phyloP scores from a whole-genome alignment of 2,888 invertebrate species.

The Lasioglossum morio region DNA sequence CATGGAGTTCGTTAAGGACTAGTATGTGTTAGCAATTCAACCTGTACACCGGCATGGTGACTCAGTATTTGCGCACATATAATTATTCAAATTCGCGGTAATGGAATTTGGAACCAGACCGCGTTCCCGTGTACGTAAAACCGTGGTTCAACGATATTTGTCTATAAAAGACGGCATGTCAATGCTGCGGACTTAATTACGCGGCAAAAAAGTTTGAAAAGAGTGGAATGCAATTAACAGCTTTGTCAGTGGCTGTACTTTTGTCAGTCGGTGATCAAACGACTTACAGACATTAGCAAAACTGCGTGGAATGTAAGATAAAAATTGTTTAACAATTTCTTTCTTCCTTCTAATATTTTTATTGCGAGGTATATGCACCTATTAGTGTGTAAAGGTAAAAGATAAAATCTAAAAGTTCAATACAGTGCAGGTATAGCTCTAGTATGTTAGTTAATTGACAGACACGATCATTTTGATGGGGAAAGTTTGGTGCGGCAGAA shows the following conservation, averaged over 20 bases:
- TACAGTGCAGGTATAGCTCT: not conserved
- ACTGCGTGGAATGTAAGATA: not conserved
- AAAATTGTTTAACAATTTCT: not conserved
- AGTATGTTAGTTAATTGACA: not conserved
- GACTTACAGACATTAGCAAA: not conserved
- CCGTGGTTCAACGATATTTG: conserved; percentile 50
- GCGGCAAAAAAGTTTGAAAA: not conserved
- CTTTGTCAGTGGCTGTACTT: not conserved
- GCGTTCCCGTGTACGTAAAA: conserved; percentile 42
- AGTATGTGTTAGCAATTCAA: conserved; percentile 76
- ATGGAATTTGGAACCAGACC: conserved; percentile 72
- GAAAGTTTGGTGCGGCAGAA: not conserved
- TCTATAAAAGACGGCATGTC: conserved; percentile 41
- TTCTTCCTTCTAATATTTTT: not conserved
- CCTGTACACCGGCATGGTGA: conserved; percentile 52
- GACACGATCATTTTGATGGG: not conserved
- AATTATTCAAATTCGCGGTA: conserved; percentile 79
- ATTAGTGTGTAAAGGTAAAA: not conserved
- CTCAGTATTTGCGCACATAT: conserved; percentile 78
- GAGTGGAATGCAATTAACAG: no score
- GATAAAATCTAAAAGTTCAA: not conserved
- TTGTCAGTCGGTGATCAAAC: not conserved
- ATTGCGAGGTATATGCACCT: not conserved
- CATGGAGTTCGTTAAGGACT: conserved; percentile 75
- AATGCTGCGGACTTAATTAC: not conserved